phyloP scores from a whole-genome alignment of 2,113 vertebrate species.

The Tringa solitaria region DNA sequence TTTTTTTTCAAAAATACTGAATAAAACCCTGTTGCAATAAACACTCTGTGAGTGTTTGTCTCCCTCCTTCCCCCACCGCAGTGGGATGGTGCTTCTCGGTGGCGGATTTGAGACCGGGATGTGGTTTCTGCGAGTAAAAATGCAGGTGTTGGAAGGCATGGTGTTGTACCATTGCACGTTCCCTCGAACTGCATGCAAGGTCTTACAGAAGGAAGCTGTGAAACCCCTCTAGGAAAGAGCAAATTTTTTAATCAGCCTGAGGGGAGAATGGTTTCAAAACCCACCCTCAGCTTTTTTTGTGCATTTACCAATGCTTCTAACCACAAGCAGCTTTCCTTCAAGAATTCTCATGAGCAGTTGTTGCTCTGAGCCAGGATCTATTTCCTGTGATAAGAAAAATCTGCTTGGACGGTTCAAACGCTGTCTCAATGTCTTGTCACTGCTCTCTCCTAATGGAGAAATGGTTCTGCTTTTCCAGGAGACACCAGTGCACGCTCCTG shows the following conservation, averaged over 20 bases:
- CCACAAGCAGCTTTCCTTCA: neutral
- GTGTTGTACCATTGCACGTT: accelerated
- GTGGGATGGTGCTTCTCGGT: neutral
- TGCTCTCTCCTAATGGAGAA: neutral
- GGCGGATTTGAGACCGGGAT: accelerated
- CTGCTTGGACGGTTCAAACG: neutral
- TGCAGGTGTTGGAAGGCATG: accelerated
- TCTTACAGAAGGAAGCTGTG: neutral
- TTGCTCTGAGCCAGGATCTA: neutral
- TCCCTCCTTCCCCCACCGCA: accelerated
- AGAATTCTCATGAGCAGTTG: neutral
- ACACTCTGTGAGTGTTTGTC: accelerated
- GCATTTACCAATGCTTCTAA: neutral
- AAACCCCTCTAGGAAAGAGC: neutral
- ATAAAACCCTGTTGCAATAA: neutral
- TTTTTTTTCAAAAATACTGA: neutral
- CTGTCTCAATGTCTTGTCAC: neutral
- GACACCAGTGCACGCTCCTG: accelerated
- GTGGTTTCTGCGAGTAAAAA: neutral
- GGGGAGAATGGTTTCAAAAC: neutral
- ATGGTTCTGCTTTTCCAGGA: neutral
- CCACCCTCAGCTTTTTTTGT: neutral
- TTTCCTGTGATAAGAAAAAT: neutral
- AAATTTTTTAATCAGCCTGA: neutral
- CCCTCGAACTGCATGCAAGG: accelerated